Base-by-base conservation (phyloP, 2,113 vertebrate genomes). In the Dicrurus megarhynchus region DNA sequence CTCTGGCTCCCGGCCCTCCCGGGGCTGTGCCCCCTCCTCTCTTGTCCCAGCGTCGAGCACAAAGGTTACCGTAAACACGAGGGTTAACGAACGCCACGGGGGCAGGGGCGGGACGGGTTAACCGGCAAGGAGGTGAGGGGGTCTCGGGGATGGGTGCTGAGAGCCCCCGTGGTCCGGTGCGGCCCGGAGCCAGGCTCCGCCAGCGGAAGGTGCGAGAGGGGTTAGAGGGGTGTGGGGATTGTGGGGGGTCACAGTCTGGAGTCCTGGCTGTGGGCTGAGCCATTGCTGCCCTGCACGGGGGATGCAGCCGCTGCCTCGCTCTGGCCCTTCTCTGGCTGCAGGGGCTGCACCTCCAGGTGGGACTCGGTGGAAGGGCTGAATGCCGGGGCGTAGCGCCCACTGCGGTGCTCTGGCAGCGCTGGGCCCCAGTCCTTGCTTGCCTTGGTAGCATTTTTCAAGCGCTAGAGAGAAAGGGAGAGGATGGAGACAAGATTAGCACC, bases 341-440 rank as follows among this genome's bases (percentile, higher is more conserved):
- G 98, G 13, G 98, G 98, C 85, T 98, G 98, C 78, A 98, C 98
- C 93, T 99, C 99, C 87, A 98, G 97, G 16, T 97, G 97, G 13
- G 98, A 98, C 95, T 99, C 99, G 0, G 97, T 96, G 95, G 98
- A 97, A 15, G 97, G 93, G 74, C 97, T 97, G 64, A 98, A 95
- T 0, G 78, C 90, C 0, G 98, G 97, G 70, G 99, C 98, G 1
- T 99, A 99, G 94, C 98, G 99, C 93, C 99, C 99, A 3, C 98
- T 99, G 97, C 99, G 98, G 97, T 99, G 99, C 98, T 99, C 99
- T 39, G 96, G 83, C 83, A 99, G 98, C 8, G 98, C 99, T 0
- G 99, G 99, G 79, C 99, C 99, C 99, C 99, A 99, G 96, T 98
- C 98, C 89, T 98, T 98, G 98, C 99, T 98, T 23, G 99, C 96